phyloP scores from a whole-genome alignment of 2,888 invertebrate genomes.

The Dryomyza anilis region DNA sequence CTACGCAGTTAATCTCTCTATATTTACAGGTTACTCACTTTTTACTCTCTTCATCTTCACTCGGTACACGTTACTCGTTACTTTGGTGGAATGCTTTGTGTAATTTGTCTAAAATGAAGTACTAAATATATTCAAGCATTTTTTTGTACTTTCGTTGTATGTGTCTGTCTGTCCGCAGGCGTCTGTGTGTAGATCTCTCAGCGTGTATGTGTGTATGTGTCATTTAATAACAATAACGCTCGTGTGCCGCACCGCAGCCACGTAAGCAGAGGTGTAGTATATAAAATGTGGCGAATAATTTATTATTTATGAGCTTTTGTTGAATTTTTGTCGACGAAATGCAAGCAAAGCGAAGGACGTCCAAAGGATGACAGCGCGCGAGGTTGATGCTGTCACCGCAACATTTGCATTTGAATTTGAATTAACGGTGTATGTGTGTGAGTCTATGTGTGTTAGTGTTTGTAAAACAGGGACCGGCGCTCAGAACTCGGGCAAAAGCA shows the following conservation, averaged over 20 bases:
- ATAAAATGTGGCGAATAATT: conserved; percentile 38
- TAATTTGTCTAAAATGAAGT: conserved; percentile 1
- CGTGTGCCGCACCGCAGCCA: neutral
- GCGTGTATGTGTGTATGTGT: no score
- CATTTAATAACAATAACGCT: neutral
- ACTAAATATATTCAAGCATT: conserved; percentile 29
- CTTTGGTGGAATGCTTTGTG: neutral
- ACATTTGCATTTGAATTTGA: conserved; percentile 15
- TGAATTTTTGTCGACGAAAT: conserved; percentile 32
- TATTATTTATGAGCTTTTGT: conserved; percentile 42
- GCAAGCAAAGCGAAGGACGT: neutral
- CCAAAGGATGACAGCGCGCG: neutral
- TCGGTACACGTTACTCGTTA: no score
- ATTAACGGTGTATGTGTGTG: neutral
- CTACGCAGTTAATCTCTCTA: no score
- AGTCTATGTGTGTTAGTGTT: neutral
- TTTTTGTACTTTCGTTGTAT: neutral
- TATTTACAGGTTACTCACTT: no score
- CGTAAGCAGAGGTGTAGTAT: neutral
- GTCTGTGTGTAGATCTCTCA: no score
- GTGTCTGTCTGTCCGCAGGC: no score
- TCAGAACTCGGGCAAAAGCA: neutral
- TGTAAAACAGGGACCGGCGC: neutral
- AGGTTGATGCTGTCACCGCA: neutral
- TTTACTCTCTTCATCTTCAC: no score